Evolutionary conservation across 64 coral and sea anemone genomes (phyloP).

Genomic region (Dendronephthya gigantea): DNA sequence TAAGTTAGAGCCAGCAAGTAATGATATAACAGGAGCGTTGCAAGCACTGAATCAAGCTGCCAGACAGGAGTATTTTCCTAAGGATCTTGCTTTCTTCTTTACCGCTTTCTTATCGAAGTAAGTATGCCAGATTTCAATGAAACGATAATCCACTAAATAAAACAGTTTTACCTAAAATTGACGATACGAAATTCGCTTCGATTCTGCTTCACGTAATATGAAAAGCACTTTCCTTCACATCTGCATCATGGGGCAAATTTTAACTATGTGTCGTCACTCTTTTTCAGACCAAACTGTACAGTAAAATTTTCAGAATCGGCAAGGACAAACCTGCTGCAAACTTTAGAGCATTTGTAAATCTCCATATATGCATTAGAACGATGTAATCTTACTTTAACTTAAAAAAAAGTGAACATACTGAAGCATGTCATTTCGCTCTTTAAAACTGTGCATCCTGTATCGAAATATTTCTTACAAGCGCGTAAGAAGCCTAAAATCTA

Average conservation of each 20-base stretch:
- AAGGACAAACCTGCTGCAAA: background rate
- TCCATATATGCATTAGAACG: background rate
- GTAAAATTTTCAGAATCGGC: background rate
- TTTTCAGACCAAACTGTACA: background rate
- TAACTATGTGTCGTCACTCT: background rate
- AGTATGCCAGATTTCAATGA: background rate
- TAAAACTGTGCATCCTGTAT: too few species aligned
- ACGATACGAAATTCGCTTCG: too few species aligned
- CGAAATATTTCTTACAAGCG: too few species aligned
- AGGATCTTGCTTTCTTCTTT: conserved; percentile 43
- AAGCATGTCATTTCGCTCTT: too few species aligned
- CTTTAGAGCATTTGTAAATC: background rate
- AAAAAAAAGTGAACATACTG: too few species aligned
- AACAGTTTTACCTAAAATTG: too few species aligned
- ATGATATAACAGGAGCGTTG: conserved; percentile 55
- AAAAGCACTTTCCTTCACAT: background rate
- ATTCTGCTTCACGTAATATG: background rate
- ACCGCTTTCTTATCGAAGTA: conserved; percentile 67
- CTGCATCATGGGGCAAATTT: background rate
- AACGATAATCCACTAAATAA: too few species aligned
- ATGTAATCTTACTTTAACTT: too few species aligned
- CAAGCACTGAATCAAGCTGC: conserved; percentile 49
- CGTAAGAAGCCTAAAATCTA: too few species aligned
- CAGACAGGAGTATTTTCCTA: conserved; percentile 62
- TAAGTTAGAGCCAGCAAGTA: conserved; percentile 34